Evolutionary conservation across 2,797 vertebrate genomes (phyloP), one percentile per base, ranked within the genome.

Genomic region (Chelon labrosus): DNA sequence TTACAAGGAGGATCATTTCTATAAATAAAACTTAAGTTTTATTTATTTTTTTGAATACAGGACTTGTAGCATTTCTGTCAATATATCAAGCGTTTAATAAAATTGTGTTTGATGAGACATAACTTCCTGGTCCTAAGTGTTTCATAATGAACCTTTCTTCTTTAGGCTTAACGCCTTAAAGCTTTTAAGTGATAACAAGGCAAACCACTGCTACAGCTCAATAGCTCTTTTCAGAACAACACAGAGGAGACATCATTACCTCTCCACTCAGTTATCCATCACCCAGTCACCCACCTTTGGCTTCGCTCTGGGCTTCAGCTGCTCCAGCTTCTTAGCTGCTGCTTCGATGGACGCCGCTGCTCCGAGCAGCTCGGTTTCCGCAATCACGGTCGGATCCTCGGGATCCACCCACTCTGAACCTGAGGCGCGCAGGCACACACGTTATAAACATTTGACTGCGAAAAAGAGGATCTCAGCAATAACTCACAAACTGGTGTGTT

Each of bases 321-420:
- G 98, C 86, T 99, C 98, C 83, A 99, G 90, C 89, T 99, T 99
- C 94, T 99, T 99, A 9, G 98, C 98, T 1, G 97, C 98, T 1
- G 97, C 98, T 83, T 99, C 98, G 37, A 99, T 99, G 61, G 98
- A 99, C 0, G 98, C 97, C 0, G 98, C 98, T 1, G 98, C 98
- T 55, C 98, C 98, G 25, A 99, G 90, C 3, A 99, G 92, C 89
- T 99, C 98, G 0, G 96, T 98, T 85, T 99, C 98, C 0, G 98
- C 98, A 5, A 99, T 97, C 70, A 99, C 96, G 0, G 97, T 99
- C 2, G 98, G 98, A 89, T 99, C 97, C 90, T 99, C 97, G 0
- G 98, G 98, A 82, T 99, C 97, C 79, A 99, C 98, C 97, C 98
- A 99, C 90, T 99, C 98, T 0, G 96, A 96, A 77, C 97, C 98